Percentiles rank a stretch among this genome's conserved stretches.
phyloP scores from a whole-genome alignment of 2,113 vertebrate genomes.

The Phrynosoma blainvillii region DNA sequence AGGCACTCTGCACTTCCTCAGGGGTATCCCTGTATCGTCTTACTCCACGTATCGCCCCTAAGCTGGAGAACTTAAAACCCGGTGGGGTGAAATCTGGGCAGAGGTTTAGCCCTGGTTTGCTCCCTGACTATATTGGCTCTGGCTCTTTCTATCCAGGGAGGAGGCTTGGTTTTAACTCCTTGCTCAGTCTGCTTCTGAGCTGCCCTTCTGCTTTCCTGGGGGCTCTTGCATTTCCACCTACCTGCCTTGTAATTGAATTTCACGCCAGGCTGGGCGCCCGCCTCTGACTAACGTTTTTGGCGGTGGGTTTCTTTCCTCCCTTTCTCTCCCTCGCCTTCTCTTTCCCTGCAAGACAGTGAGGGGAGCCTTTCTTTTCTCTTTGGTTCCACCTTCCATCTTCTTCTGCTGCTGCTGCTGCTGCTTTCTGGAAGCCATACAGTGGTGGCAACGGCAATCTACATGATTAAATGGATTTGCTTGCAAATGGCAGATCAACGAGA shows the following conservation, averaged over 20 bases:
- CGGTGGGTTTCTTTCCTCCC: background rate
- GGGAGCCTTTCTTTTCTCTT: background rate
- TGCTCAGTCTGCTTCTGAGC: background rate
- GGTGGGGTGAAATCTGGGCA: background rate
- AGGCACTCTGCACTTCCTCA: slow-evolving; percentile 7
- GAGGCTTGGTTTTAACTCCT: background rate
- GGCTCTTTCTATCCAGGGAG: background rate
- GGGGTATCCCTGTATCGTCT: background rate
- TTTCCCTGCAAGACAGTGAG: background rate
- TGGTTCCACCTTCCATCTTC: background rate
- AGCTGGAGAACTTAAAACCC: too few relatives aligned
- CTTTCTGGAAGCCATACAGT: background rate
- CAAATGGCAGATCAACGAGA: slow-evolving; percentile 5
- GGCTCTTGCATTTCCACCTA: background rate
- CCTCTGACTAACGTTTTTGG: slow-evolving; percentile 9
- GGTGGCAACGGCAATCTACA: background rate
- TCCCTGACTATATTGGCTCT: background rate
- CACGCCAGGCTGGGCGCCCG: slow-evolving; percentile 24
- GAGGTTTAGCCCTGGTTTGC: background rate
- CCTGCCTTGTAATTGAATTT: slow-evolving; percentile 29
- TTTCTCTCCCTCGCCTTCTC: background rate
- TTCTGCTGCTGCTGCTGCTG: background rate
- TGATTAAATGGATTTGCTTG: slow-evolving; percentile 25
- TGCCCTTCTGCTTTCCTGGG: background rate
- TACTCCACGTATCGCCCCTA: background rate